phyloP scores from a whole-genome alignment of 2,113 vertebrate species.

The Thomomys bottae region DNA sequence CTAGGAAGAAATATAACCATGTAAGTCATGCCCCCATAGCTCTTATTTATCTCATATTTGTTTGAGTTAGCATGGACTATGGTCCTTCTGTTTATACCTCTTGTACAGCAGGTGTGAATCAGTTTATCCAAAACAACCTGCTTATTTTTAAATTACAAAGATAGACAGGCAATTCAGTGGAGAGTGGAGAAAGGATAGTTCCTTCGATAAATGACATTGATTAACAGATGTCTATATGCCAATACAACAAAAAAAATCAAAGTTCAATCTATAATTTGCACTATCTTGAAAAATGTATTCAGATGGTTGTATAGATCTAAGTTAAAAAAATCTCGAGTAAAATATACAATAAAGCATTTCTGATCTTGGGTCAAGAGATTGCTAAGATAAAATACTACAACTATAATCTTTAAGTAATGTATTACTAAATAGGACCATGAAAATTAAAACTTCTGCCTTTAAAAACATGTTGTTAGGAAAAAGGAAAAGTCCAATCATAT shows the following conservation, averaged over 20 bases:
- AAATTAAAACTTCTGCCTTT: slow-evolving; percentile 37
- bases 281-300: slow-evolving; percentile 22
- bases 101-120: too few relatives aligned
- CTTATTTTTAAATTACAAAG: neutral
- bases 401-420: neutral
- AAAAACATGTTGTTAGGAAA: slow-evolving; percentile 11
- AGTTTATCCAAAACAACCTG: too few relatives aligned
- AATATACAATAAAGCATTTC: neutral
- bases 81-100: too few relatives aligned
- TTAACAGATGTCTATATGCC: neutral
- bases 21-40: too few relatives aligned
- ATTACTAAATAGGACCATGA: neutral
- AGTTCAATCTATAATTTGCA: neutral
- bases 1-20: too few relatives aligned
- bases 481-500: neutral
- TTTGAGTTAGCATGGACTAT: too few relatives aligned
- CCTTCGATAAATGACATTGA: neutral
- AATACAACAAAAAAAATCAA: neutral
- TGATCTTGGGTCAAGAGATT: neutral
- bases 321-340: slow-evolving; percentile 5
- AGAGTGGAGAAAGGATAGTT: neutral
- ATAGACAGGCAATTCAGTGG: neutral
- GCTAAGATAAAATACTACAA: slow-evolving; percentile 12
- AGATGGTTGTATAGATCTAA: neutral
- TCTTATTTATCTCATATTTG: too few relatives aligned